phyloP scores from a whole-genome alignment of 2,888 invertebrate species.

The Leptinotarsa haldemani region DNA sequence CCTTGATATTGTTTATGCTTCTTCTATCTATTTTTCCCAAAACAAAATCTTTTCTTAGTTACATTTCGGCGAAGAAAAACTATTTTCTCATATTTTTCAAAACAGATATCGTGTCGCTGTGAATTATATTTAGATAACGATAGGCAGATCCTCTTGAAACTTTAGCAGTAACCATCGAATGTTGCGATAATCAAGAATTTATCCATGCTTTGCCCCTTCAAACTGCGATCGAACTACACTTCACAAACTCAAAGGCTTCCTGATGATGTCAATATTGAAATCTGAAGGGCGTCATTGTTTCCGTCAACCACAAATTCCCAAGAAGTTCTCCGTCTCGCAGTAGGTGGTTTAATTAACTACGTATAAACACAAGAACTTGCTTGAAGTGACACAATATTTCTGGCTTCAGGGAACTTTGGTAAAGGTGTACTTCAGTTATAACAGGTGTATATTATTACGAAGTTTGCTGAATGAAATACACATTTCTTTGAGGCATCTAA shows the following conservation, averaged over 20 bases:
- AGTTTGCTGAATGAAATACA: too few relatives aligned
- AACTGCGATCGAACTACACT: neutral
- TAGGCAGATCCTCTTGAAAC: too few relatives aligned
- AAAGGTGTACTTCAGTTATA: neutral
- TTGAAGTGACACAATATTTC: neutral
- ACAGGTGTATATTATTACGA: neutral
- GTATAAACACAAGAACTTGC: neutral
- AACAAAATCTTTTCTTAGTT: too few relatives aligned
- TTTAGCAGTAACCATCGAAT: neutral
- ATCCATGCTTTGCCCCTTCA: neutral
- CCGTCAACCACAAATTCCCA: neutral
- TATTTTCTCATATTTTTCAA: too few relatives aligned
- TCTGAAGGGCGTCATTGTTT: neutral
- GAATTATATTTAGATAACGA: too few relatives aligned
- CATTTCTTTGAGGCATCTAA: too few relatives aligned
- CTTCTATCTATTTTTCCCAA: too few relatives aligned
- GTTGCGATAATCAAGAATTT: neutral
- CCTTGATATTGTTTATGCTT: too few relatives aligned
- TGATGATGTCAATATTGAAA: constrained; percentile 2
- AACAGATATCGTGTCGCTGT: too few relatives aligned
- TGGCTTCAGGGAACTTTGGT: neutral
- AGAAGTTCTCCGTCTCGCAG: neutral
- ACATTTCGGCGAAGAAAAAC: too few relatives aligned
- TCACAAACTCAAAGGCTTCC: neutral
- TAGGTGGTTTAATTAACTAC: neutral